Base-by-base conservation (phyloP, 2,888 invertebrate genomes). In the Chromoteleia sp. region DNA sequence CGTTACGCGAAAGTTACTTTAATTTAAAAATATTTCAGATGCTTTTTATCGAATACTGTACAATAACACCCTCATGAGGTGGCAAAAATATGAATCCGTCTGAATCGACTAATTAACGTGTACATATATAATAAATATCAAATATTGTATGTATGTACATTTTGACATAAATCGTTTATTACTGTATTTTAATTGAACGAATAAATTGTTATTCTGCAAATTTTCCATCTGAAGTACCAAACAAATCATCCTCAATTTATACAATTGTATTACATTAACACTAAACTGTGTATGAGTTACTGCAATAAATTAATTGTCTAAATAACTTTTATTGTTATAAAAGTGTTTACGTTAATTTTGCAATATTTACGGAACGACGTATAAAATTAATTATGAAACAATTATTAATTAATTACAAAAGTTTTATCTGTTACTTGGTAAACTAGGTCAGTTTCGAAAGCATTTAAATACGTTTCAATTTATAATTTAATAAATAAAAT, bases 11-110 rank as follows among this genome's bases (percentile, higher is more conserved):
- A 43, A 19, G 8, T 19, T 3, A 43, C 0, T 8, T 43, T 43
- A 1, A 19, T 43, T 43, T 43, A 1, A 0, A 19, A 19, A 19
- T 43, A 17, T 17, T 43, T 43, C 17, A 43, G 30, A 15, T 21
- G 56, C 56, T 56, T 56, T 36, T 56, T 56, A 56, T 56, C 19
- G 17, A 36, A 56, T n/a, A 30, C 21, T 56, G 56, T 56, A 56
- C 56, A 56, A 56, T 56, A 56, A 54, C 7, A 17, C 14, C 33
- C 7, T 54, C 54, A 12, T 12, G 7, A 30, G 15, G 8, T 30
- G 52, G 52, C 30, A 52, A 50, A 52, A 14, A 30, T 30, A 21
- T 52, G n/a, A 29, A 52, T 52, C 52, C 52, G 52, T 52, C 52
- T 52, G 30, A 52, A 52, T 30, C 30, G 52, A 52, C 29, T 52